Base-by-base conservation (phyloP, 2,113 vertebrate species). In the Sorex araneus region DNA sequence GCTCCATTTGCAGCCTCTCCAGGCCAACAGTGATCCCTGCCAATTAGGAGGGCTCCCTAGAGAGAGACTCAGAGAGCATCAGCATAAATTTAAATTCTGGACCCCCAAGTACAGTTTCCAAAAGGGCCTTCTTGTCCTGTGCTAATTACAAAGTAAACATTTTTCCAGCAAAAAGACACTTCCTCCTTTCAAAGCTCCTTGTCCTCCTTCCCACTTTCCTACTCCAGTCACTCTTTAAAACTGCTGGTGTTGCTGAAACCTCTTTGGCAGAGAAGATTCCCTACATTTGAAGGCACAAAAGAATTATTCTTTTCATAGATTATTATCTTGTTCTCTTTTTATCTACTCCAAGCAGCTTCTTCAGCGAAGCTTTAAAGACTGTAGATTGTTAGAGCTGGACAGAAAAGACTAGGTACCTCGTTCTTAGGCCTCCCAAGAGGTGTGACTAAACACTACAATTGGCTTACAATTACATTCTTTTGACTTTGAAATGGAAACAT, bases 1-100 rank as follows among this genome's bases (percentile, higher is more conserved):
- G 93, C 94, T 96, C 57, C 69, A 60, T 89, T 74, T 43, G 12
- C 36, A 94, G 89, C 43, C 67, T 94, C n/a, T 86, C 86, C 77
- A 11, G 67, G 96, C 96, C 94, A 96, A 64, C 79, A 40, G 36
- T 89, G 87, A 94, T 94, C 81, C 87, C 94, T 96, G 93, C 95
- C 96, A 96, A 85, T 95, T 85, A 96, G 67, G 82, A 93, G 92
- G 47, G 77, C 75, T 96, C 95, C 92, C 96, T 93, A 84, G 95
- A 95, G 94, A 94, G 86, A 86, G 70, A 84, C 34, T 89, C 57
- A 1, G 71, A 95, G 71, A 93, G 87, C 87, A 95, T 97, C 96
- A 96, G 94, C 94, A 94, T 97, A 94, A 96, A 94, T 96, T 96
- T 86, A 93, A 96, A 96, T 96, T 94, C 89, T 96, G 94, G 81